Conservation (phyloP, 2,113 vertebrate genomes). For the Carassius carassius region DNA sequence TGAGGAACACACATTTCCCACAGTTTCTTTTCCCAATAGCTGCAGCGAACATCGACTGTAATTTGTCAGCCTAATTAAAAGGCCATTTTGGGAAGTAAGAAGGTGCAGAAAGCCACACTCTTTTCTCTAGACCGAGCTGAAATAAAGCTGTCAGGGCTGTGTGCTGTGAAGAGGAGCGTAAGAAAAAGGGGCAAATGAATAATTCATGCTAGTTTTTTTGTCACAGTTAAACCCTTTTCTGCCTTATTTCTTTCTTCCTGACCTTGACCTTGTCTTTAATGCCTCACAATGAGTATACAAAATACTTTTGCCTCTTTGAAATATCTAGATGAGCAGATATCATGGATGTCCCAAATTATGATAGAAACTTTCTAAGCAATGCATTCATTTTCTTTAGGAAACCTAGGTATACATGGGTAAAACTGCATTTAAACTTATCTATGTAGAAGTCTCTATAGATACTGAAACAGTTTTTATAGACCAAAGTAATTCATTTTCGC, state of each 20-base stretch:
- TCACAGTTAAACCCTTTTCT: conserved; percentile 49
- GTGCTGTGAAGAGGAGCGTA: conserved; percentile 50
- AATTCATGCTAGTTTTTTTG: conserved; percentile 69
- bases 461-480: background rate
- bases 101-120: conserved; percentile 52
- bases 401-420: background rate
- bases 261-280: conserved; percentile 53
- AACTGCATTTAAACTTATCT: background rate
- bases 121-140: conserved; percentile 53
- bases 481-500: background rate
- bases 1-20: conserved; percentile 61
- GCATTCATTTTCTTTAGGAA: background rate
- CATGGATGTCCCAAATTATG: background rate
- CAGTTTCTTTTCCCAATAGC: conserved; percentile 46
- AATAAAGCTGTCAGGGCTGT: conserved; percentile 70
- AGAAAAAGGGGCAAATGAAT: conserved; percentile 70
- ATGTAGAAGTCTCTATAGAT: background rate
- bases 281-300: background rate
- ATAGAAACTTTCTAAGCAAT: background rate
- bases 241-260: conserved; percentile 42
- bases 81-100: conserved; percentile 63
- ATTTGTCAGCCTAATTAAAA: conserved; percentile 75
- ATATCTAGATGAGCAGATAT: background rate
- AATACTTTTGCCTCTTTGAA: background rate
- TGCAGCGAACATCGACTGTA: conserved; percentile 61